Evolutionary conservation across 2,888 invertebrate genomes (phyloP).

Genomic region (Zeuzera pyrina): DNA sequence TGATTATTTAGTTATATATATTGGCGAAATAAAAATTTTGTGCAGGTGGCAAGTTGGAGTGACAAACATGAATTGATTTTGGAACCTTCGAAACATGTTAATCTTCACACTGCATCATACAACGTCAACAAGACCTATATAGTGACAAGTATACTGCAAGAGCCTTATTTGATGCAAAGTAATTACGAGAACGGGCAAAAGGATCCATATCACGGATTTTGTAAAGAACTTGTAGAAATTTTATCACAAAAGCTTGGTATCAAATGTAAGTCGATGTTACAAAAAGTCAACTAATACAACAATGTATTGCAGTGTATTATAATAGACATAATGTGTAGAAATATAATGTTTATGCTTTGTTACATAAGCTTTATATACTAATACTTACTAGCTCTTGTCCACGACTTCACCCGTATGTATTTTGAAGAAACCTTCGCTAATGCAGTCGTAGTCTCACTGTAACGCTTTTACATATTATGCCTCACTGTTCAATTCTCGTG

Average conservation of each 20-base stretch:
- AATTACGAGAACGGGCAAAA: conserved; percentile 75
- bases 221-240: conserved; percentile 90
- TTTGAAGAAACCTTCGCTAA: too few species aligned
- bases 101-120: conserved; percentile 80
- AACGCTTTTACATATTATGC: too few species aligned
- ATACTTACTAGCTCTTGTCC: too few species aligned
- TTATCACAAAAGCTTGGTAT: conserved; percentile 86
- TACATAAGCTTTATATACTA: too few species aligned
- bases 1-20: neutral
- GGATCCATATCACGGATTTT: conserved; percentile 90
- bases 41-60: conserved; percentile 88
- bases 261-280: conserved; percentile 83
- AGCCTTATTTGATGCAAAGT: conserved; percentile 89
- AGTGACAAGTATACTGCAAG: conserved; percentile 89
- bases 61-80: conserved; percentile 84
- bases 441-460: too few species aligned
- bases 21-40: neutral
- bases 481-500: too few species aligned
- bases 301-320: too few species aligned
- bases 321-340: too few species aligned
- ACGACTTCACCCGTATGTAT: too few species aligned
- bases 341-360: too few species aligned
- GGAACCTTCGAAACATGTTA: conserved; percentile 82
- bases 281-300: too few species aligned
- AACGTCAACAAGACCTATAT: conserved; percentile 89